Evolutionary conservation across 1,140 invertebrate genomes (phyloP), one percentile per base, ranked within the genome.

Genomic region (Eurosta solidaginis): DNA sequence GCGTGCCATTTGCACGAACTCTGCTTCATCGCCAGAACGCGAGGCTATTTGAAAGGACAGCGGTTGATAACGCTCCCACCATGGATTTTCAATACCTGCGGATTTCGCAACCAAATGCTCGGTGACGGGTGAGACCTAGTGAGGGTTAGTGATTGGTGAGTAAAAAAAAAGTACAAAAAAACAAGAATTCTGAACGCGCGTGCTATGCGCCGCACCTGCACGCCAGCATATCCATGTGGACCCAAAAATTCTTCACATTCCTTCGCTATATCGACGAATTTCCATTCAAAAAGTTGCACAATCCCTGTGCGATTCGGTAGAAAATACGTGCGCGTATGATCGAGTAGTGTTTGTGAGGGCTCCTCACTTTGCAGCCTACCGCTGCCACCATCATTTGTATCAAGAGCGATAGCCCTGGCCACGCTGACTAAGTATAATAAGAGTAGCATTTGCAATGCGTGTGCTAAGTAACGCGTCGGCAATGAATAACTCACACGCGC

Each of bases 21-120:
- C 88, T 0, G 83, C 80, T 82, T 92, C 91, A 77, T 90, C 91
- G 27, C 96, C 96, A 75, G 94, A 95, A 74, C 95, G 89, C 4
- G 93, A 94, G 0, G 81, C 81, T 14, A 96, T 87, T 40, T 91
- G 90, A 85, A 97, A 97, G 10, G 94, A 96, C 77, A 96, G 91
- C 0, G 94, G 94, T 86, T 97, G 95, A 81, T 97, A 97, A 3
- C 95, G 89, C 87, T 96, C 94, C 89, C 91, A 95, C 95, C 90
- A 96, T 81, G 90, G 92, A 78, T 92, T 91, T 6, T n/a, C 20
- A 50, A 40, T 9, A 3, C 40, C 12, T 3, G 29, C 44, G 0
- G 63, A 74, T 14, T 49, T 22, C 33, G 49, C 33, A 14, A 76
- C 36, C 7, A 76, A 54, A 29, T 78, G 74, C 40, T 80, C 79